These are phyloP conservation scores for Odontomachus brunneus DNA, from an alignment of 1,140 invertebrate genomes.

Conservation along the genomic window DNA sequence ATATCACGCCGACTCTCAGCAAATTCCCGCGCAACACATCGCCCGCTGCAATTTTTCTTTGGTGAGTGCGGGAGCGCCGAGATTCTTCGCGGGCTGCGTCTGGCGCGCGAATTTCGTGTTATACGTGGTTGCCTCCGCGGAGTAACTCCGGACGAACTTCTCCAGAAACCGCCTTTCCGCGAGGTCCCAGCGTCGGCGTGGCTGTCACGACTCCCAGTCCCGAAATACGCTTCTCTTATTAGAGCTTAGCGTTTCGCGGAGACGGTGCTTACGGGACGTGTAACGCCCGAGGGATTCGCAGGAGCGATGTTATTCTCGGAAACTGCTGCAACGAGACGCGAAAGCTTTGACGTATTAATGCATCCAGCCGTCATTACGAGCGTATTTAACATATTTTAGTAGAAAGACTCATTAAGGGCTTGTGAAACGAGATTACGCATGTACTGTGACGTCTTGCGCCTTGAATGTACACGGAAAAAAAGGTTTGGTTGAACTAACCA, in stretches of 20 bases:
- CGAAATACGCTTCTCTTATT: conserved; percentile 59
- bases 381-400: conserved; percentile 36
- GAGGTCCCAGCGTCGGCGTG: conserved; percentile 24
- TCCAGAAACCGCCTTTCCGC: conserved; percentile 43
- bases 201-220: conserved; percentile 52
- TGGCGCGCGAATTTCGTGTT: conserved; percentile 41
- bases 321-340: conserved; percentile 31
- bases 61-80: neutral
- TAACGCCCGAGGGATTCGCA: conserved; percentile 45
- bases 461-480: no score
- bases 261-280: conserved; percentile 21
- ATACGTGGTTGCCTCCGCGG: conserved; percentile 20
- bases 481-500: no score
- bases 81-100: conserved; percentile 16
- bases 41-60: conserved; percentile 48
- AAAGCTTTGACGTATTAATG: conserved; percentile 54
- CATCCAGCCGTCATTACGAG: conserved; percentile 27
- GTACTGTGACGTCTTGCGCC: neutral
- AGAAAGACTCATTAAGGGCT: neutral
- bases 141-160: conserved; percentile 31
- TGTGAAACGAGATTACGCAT: neutral
- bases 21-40: conserved; percentile 29
- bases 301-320: conserved; percentile 39
- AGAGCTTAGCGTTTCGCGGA: conserved; percentile 54
- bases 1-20: conserved; percentile 8